Evolutionary conservation across 2,888 invertebrate genomes (phyloP), one percentile per base, ranked within the genome.

Genomic region (Diabrotica balteata): DNA sequence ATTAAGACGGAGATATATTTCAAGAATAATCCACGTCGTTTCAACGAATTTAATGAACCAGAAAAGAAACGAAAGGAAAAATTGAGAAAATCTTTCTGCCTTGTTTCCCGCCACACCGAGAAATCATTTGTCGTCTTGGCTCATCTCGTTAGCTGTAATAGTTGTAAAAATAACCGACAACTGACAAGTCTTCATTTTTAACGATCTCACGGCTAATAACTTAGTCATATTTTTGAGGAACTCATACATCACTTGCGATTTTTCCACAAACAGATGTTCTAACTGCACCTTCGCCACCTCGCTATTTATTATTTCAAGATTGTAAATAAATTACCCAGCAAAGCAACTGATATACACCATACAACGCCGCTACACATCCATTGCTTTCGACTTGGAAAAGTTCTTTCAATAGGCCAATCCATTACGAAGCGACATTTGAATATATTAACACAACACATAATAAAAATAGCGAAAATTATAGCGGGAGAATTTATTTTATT

Each of bases 351-450:
- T 71, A 76, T 73, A 66, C 59, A 60, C 69, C 70, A 62, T 53
- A 7, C 52, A 59, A 57, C 17, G 42, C 46, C 70, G 68, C 67
- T 69, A 53, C 63, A 32, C 32, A 32, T 32, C 32, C 32, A 72
- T 75, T 75, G 72, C 72, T 74, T 71, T 75, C 76, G 59, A 73
- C 70, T 71, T 78, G 77, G 76, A 32, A 76, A 74, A 78, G 78
- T 77, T 77, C 71, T 51, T 47, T 66, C 68, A 74, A 73, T 75
- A 75, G 55, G 55, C 55, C 55, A 57, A 45, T 42, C 55, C 47
- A 32, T 32, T 32, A 32, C 32, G 32, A 32, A 32, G 5, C 32
- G 32, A 32, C 32, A 32, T 32, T 32, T 32, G 32, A 32, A 32
- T 32, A 32, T 32, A 32, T 32, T 32, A 32, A 32, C 32, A 32